Evolutionary conservation across 2,113 vertebrate genomes (phyloP).

Genomic region (Sialia sialis): DNA sequence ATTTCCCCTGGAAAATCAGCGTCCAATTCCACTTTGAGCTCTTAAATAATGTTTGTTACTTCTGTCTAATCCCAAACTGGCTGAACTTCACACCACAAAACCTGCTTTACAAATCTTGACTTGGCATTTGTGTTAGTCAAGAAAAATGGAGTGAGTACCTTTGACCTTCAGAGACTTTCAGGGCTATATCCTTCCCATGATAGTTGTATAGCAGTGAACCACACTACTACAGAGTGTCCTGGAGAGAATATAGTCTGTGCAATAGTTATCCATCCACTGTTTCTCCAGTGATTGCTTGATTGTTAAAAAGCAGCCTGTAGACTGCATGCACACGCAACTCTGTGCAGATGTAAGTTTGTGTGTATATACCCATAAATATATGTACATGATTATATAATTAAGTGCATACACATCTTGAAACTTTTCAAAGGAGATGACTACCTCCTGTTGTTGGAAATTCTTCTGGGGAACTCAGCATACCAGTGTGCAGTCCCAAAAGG

Average conservation of each 20-base stretch:
- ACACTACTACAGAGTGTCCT: neutral
- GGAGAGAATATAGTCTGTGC: neutral
- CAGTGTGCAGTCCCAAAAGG: neutral
- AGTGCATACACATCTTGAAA: neutral
- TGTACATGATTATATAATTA: neutral
- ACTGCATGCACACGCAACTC: neutral
- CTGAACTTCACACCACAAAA: neutral
- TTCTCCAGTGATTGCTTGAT: neutral
- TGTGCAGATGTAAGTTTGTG: fast-evolving
- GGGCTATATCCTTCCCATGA: neutral
- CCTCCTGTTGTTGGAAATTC: neutral
- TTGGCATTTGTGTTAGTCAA: neutral
- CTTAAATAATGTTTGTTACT: neutral
- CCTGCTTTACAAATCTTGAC: fast-evolving
- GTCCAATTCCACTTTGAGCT: neutral
- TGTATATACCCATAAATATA: no score
- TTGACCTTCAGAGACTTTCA: neutral
- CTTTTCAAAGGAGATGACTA: neutral
- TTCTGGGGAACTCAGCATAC: neutral
- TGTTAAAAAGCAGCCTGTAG: neutral
- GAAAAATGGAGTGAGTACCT: neutral
- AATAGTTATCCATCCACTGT: neutral
- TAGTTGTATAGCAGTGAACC: neutral
- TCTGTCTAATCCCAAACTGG: neutral
- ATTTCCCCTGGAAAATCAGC: neutral